A percentile compares a stretch with the other conserved stretches of the same genome.
phyloP scores from a whole-genome alignment of 2,888 invertebrate genomes.

The Sinopyrophorus schimmeli region DNA sequence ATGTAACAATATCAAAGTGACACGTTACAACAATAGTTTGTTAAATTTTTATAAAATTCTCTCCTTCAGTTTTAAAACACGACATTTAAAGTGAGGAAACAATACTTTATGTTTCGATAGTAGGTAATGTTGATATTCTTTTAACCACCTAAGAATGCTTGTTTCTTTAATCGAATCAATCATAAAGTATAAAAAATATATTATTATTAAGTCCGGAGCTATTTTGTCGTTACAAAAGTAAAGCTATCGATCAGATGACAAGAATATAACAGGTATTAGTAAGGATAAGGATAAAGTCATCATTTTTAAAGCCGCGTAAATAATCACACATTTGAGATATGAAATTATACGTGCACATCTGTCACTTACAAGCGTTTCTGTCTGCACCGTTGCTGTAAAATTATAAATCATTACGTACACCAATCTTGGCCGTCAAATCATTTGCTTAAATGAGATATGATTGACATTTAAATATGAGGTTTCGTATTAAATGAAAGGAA shows the following conservation, averaged over 20 bases:
- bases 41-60: too few relatives aligned
- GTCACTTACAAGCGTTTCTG: conserved; percentile 52
- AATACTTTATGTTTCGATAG: too few relatives aligned
- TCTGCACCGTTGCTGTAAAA: conserved; percentile 48
- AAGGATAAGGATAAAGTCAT: conserved; percentile 49
- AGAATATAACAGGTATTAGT: conserved; percentile 34
- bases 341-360: conserved; percentile 52
- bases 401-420: conserved; percentile 54
- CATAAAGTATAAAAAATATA: too few relatives aligned
- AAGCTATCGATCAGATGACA: conserved; percentile 33
- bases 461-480: conserved; percentile 53
- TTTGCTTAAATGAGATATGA: conserved; percentile 54
- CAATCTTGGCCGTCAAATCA: conserved; percentile 54
- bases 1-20: too few relatives aligned
- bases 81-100: too few relatives aligned
- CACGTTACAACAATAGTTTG: too few relatives aligned
- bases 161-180: too few relatives aligned
- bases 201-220: too few relatives aligned
- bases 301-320: conserved; percentile 49
- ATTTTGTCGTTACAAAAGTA: too few relatives aligned
- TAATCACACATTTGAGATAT: conserved; percentile 50
- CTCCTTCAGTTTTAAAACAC: too few relatives aligned
- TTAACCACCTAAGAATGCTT: too few relatives aligned
- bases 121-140: too few relatives aligned
- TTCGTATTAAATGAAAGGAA: conserved; percentile 36